A percentile compares a stretch with the other conserved stretches of the same genome.
Evolutionary conservation across 1,140 invertebrate species (phyloP).

Genomic region (Habropoda laboriosa): DNA sequence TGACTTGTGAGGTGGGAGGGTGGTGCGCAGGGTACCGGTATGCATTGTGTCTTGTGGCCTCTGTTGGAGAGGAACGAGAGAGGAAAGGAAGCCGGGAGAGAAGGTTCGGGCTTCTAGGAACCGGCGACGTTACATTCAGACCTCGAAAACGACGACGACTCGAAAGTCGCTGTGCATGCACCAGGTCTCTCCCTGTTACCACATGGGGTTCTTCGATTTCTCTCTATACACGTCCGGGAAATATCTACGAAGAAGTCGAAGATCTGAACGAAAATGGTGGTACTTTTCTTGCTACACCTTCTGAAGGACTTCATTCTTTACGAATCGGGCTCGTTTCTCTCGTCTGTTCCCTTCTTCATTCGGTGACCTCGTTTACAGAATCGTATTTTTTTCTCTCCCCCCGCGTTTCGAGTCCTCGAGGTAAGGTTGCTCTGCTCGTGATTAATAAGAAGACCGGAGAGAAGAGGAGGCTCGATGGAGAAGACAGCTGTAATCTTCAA

Average conservation of each 20-base stretch:
- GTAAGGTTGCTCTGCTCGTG: conserved; percentile 11
- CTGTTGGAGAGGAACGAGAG: conserved; percentile 1
- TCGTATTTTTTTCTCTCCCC: background rate
- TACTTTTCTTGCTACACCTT: no score
- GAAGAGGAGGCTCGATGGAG: conserved; percentile 30
- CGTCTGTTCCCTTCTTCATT: conserved; percentile 1
- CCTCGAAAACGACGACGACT: conserved; percentile 55
- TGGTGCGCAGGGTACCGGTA: conserved; percentile 48
- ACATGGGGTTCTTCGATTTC: conserved; percentile 55
- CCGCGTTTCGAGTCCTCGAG: background rate
- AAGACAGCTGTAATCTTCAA: conserved; percentile 65
- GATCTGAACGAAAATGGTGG: background rate
- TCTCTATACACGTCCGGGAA: no score
- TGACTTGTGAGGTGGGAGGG: background rate
- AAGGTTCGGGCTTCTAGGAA: conserved; percentile 66
- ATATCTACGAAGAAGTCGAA: conserved; percentile 44
- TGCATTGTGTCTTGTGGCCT: conserved; percentile 62
- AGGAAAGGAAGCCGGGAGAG: conserved; percentile 30
- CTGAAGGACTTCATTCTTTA: no score
- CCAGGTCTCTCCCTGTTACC: conserved; percentile 37
- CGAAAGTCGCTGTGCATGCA: conserved; percentile 35
- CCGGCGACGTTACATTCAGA: conserved; percentile 59
- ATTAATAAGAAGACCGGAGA: conserved; percentile 28
- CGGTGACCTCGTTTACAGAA: conserved; percentile 18
- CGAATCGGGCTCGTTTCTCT: no score